These are phyloP conservation scores for Hemistola chrysoprasaria DNA, from an alignment of 2,888 invertebrate species.

Conservation along the genomic window DNA sequence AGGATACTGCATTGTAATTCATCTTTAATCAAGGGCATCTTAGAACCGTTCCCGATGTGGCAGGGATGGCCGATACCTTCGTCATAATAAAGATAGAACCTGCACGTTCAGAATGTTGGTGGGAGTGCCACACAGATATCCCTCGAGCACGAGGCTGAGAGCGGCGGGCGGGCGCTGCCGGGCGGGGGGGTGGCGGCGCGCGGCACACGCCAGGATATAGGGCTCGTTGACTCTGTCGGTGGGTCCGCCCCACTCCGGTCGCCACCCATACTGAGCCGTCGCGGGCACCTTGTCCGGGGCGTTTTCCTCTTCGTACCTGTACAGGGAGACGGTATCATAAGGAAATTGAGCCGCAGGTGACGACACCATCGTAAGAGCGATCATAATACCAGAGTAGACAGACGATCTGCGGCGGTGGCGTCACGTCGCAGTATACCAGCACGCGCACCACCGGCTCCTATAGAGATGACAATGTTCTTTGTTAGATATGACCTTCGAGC, in stretches of 20 bases:
- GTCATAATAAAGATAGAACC: too few species aligned
- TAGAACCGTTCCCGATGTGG: too few species aligned
- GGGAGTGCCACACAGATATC: constrained; percentile 8
- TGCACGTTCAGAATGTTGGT: constrained; percentile 19
- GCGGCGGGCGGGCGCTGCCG: constrained; percentile 10
- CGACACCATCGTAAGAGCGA: too few species aligned
- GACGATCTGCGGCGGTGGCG: constrained; percentile 14
- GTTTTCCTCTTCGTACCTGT: constrained; percentile 16
- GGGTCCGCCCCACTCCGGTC: constrained; percentile 17
- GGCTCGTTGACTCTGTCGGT: constrained; percentile 21
- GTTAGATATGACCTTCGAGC: too few species aligned
- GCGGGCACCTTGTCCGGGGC: constrained; percentile 14
- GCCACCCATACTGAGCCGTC: constrained; percentile 15
- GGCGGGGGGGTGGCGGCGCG: constrained; percentile 10
- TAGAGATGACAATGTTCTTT: too few species aligned
- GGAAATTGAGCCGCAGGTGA: too few species aligned
- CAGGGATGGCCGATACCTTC: too few species aligned
- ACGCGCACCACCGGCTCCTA: constrained; percentile 20
- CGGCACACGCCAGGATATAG: constrained; percentile 16
- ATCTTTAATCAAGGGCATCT: too few species aligned
- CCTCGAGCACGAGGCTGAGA: constrained; percentile 10
- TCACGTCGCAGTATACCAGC: constrained; percentile 18
- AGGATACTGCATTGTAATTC: too few species aligned
- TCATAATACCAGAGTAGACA: constrained; percentile 25
- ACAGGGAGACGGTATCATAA: too few species aligned